Percentiles rank a stretch among this genome's conserved stretches.
Evolutionary conservation across 2,113 vertebrate species (phyloP).

Genomic region (Rhinopomastus cyanomelas): DNA sequence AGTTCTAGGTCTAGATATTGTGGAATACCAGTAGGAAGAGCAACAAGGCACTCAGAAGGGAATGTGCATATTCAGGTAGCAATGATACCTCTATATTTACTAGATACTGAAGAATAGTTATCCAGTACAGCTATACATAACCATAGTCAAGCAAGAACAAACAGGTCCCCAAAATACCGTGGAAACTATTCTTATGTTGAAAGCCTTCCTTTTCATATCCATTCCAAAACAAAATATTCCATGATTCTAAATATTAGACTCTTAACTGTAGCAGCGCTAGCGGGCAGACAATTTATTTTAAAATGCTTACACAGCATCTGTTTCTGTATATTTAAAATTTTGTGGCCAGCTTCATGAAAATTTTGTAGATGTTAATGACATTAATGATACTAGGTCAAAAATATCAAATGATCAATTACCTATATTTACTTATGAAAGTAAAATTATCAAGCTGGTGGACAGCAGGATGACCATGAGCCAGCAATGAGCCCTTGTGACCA

Average conservation of each 20-base stretch:
- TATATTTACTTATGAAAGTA: not conserved
- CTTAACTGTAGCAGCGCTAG: not conserved
- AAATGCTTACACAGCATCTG: not conserved
- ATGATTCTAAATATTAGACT: not conserved
- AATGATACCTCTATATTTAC: not conserved
- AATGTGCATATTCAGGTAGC: not conserved
- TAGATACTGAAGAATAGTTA: not conserved
- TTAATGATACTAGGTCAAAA: not conserved
- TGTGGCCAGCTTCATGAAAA: not conserved
- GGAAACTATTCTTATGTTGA: not conserved
- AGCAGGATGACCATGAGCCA: no score
- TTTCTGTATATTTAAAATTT: not conserved
- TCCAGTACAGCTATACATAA: accelerated
- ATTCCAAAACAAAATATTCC: not conserved
- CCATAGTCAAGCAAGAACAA: not conserved
- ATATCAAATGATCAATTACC: not conserved
- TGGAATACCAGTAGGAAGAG: not conserved
- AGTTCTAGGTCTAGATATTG: not conserved
- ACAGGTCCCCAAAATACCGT: not conserved
- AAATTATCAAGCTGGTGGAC: no score
- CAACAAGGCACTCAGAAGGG: not conserved
- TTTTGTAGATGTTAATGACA: not conserved
- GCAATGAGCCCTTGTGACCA: no score
- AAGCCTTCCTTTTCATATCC: not conserved
- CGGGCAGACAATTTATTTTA: not conserved